Conservation (phyloP, 2,888 invertebrate genomes). For the Heliothis peltigera region DNA sequence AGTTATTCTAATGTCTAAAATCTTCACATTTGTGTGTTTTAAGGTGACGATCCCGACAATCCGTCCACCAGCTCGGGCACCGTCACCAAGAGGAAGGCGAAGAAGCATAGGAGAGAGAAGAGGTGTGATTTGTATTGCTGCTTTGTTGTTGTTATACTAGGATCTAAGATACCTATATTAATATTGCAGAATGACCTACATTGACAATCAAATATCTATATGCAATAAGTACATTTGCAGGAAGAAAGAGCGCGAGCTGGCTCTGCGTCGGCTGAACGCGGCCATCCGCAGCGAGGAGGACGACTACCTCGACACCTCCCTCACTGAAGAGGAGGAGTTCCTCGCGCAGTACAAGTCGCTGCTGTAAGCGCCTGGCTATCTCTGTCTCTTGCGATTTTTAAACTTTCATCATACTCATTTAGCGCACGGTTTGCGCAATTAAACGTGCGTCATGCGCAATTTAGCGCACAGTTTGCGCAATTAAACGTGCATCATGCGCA, state of each 20-base stretch:
- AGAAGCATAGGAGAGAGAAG: constrained; percentile 64
- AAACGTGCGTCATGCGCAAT: neutral
- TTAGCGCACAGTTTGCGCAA: neutral
- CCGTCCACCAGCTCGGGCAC: constrained; percentile 73
- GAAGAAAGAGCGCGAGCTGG: constrained; percentile 85
- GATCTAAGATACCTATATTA: too few relatives aligned
- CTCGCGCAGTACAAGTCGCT: constrained; percentile 92
- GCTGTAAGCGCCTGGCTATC: constrained; percentile 70
- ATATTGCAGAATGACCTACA: too few relatives aligned
- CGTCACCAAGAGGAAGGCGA: constrained; percentile 59
- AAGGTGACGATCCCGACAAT: constrained; percentile 67
- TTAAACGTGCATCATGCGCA: neutral
- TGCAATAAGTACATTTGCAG: constrained; percentile 51
- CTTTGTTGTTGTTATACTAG: too few relatives aligned
- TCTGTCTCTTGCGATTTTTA: too few relatives aligned
- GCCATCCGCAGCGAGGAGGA: constrained; percentile 91
- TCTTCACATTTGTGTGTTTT: neutral
- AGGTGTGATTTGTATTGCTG: constrained; percentile 50
- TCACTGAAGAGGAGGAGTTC: constrained; percentile 92
- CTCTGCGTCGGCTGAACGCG: constrained; percentile 90
- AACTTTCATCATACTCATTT: neutral
- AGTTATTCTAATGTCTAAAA: too few relatives aligned
- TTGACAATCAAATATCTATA: neutral
- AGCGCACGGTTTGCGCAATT: neutral
- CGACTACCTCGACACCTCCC: constrained; percentile 93